Evolutionary conservation across 2,888 invertebrate genomes (phyloP), one percentile per base, ranked within the genome.

Genomic region (Anthophora plumipes): DNA sequence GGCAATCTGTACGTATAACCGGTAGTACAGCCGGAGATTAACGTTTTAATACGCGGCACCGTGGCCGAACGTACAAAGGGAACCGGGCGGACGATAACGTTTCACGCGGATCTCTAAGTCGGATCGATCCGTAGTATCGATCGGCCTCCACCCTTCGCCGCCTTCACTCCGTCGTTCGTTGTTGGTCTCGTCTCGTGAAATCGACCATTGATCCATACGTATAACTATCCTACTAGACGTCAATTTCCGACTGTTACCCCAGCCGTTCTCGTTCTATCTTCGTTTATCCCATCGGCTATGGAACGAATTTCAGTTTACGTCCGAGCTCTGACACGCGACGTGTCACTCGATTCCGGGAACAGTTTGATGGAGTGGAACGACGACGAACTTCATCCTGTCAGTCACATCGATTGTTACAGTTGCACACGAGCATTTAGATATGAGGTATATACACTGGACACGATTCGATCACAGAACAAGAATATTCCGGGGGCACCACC

Each of bases 11-110:
- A 84, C 84, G 87, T 88, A 88, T 89, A 89, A 91, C 90, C 90
- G 91, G 91, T 91, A 91, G 91, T 91, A 84, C 85, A 76, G 85
- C 80, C 71, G 78, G 88, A 90, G 91, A 92, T 92, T 91, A 92
- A 92, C 90, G 89, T 91, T 91, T 92, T 89, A 92, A 91, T 92
- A 92, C 87, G 87, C 85, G 84, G 83, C 85, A 82, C 83, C 39
- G 82, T 87, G 88, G 82, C 75, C 63, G 74, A 69, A 52, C 68
- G 69, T 77, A 80, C 86, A 87, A 85, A 85, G 76, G 48, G 64
- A 72, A 48, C 69, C 75, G 64, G 61, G 48, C 41, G 64, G 39
- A 61, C 70, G 85, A 75, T 75, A 64, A 66, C 61, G 67, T 77
- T 74, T 63, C 60, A 50, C 69, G 66, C 74, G 67, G 68, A 60